Percentiles rank a stretch among this genome's conserved stretches.
These are phyloP conservation scores for Miichthys miiuy DNA, from an alignment of 2,797 vertebrate genomes.

Conservation along the genomic window DNA sequence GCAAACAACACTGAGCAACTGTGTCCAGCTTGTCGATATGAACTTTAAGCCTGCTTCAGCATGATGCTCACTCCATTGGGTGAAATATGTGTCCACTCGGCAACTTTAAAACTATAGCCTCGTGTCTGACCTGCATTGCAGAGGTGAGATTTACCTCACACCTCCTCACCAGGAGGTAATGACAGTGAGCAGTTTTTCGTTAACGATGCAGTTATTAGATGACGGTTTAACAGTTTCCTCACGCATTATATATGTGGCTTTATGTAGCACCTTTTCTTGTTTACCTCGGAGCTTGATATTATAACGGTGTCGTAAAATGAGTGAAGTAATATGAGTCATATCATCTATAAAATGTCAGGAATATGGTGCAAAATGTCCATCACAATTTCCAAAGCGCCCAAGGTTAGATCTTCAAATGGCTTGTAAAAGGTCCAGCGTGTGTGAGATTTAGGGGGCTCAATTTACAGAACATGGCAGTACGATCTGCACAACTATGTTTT, in stretches of 20 bases:
- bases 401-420: neutral
- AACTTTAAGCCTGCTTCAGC: slow-evolving; percentile 12
- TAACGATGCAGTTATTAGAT: neutral
- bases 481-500: no score
- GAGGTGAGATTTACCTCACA: slow-evolving; percentile 8
- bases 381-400: neutral
- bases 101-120: neutral
- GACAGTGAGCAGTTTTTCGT: neutral
- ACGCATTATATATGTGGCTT: neutral
- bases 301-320: neutral
- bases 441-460: no score
- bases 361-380: neutral
- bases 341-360: neutral
- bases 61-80: neutral
- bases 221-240: neutral
- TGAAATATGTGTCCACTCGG: slow-evolving; percentile 6
- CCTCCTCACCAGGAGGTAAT: neutral
- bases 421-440: no score
- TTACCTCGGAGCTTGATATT: neutral
- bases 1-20: neutral
- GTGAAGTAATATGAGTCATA: no score
- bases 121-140: neutral
- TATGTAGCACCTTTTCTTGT: neutral
- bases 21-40: slow-evolving; percentile 5
- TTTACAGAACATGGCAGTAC: no score